These are phyloP conservation scores for Heliothis virescens DNA, from an alignment of 1,140 invertebrate species.

Conservation along the genomic window DNA sequence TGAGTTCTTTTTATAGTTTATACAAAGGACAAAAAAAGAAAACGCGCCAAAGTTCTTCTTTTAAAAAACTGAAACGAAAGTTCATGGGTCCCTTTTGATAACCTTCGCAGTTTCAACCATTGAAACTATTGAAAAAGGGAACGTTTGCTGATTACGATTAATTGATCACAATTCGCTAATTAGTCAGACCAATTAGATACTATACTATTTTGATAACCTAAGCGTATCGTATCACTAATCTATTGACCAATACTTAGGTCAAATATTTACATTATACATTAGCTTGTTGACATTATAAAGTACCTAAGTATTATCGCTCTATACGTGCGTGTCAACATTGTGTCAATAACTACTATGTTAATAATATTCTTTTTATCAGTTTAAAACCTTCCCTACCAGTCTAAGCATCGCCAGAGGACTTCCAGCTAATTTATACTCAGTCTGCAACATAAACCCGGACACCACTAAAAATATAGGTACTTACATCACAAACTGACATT, in stretches of 20 bases:
- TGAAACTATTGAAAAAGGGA: background rate
- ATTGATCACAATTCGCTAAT: conserved; percentile 5
- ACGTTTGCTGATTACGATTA: background rate
- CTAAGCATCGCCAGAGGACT: no score
- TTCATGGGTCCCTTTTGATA: background rate
- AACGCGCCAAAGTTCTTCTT: background rate
- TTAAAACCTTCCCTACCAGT: no score
- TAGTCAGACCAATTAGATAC: background rate
- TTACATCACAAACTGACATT: conserved; percentile 11
- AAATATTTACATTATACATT: no score
- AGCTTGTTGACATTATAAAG: no score
- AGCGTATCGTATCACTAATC: background rate
- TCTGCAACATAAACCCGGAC: background rate
- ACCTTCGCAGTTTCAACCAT: background rate
- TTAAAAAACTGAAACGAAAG: background rate
- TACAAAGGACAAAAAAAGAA: no score
- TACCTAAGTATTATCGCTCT: no score
- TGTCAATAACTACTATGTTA: no score
- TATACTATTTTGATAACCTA: background rate
- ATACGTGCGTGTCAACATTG: no score
- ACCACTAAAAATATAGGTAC: background rate
- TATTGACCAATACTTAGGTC: background rate
- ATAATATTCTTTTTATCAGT: no score
- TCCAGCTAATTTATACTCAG: conserved; percentile 7
- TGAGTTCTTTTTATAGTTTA: no score